Percentiles rank a stretch among this genome's conserved stretches.
These are phyloP conservation scores for Cyclophora albipunctata DNA, from an alignment of 2,888 invertebrate species.

Conservation along the genomic window DNA sequence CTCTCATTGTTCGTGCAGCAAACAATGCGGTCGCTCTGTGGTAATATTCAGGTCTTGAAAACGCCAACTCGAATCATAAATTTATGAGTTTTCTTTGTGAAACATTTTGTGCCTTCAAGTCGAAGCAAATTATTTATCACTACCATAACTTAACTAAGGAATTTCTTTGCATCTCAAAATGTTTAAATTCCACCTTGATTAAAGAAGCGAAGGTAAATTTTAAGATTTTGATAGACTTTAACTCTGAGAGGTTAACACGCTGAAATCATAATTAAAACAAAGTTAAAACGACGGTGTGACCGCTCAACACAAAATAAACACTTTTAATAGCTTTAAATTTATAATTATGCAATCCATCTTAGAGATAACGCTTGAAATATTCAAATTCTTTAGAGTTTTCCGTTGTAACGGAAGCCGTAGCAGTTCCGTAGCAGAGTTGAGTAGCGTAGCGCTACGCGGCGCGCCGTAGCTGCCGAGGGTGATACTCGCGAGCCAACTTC, in stretches of 20 bases:
- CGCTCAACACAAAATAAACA: too few species aligned
- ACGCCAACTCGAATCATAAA: slow-evolving; percentile 13
- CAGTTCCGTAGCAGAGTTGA: slow-evolving; percentile 1
- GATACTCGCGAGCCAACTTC: slow-evolving; percentile 3
- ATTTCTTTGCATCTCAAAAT: not conserved
- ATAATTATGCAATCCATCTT: too few species aligned
- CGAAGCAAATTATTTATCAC: slow-evolving; percentile 1
- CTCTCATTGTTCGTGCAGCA: slow-evolving; percentile 26
- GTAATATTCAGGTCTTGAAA: slow-evolving; percentile 15
- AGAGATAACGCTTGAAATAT: too few species aligned
- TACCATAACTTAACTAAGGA: not conserved
- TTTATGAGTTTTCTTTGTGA: slow-evolving; percentile 14
- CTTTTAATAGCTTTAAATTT: too few species aligned
- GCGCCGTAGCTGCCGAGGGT: not conserved
- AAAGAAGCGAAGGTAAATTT: too few species aligned
- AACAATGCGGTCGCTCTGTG: slow-evolving; percentile 24
- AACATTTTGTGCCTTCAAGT: slow-evolving; percentile 4
- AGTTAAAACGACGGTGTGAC: too few species aligned
- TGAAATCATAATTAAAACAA: too few species aligned
- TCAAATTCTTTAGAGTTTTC: too few species aligned
- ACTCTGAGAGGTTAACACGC: too few species aligned
- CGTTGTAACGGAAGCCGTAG: too few species aligned
- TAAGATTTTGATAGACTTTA: too few species aligned
- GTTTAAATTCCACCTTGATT: too few species aligned
- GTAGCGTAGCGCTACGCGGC: not conserved